phyloP scores from a whole-genome alignment of 2,888 invertebrate genomes.

The Diarsia dahlii region DNA sequence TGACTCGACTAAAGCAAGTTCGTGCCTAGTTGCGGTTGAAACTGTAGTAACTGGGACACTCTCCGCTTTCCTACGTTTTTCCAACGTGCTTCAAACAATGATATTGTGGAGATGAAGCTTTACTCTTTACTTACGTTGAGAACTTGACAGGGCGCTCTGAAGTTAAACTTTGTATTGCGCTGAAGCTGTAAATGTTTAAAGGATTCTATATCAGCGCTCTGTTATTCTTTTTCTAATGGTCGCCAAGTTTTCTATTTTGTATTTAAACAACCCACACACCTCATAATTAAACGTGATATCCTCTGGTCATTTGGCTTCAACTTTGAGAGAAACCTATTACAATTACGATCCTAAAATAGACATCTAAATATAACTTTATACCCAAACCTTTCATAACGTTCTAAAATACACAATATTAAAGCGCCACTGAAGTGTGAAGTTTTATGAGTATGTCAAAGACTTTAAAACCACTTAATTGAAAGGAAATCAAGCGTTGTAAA shows the following conservation, averaged over 20 bases:
- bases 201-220: conserved; percentile 20
- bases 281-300: not conserved
- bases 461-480: conserved; percentile 72
- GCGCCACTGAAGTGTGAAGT: conserved; percentile 64
- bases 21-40: conserved; percentile 66
- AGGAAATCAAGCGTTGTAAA: conserved; percentile 69
- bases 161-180: conserved; percentile 63
- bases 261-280: not conserved
- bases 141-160: conserved; percentile 60
- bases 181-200: conserved; percentile 55
- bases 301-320: not conserved
- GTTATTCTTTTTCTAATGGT: conserved; percentile 9
- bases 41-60: conserved; percentile 73
- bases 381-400: conserved; percentile 35
- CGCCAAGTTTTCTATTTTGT: not conserved
- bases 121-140: conserved; percentile 68
- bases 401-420: conserved; percentile 55
- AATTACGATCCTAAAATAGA: conserved; percentile 8
- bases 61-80: conserved; percentile 71
- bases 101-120: conserved; percentile 73
- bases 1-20: conserved; percentile 74
- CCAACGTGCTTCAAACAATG: conserved; percentile 76
- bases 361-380: conserved; percentile 31
- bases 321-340: too few species aligned
- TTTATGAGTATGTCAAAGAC: conserved; percentile 66